These are phyloP conservation scores for Ligdia adustata DNA, from an alignment of 2,888 invertebrate species.

Conservation along the genomic window DNA sequence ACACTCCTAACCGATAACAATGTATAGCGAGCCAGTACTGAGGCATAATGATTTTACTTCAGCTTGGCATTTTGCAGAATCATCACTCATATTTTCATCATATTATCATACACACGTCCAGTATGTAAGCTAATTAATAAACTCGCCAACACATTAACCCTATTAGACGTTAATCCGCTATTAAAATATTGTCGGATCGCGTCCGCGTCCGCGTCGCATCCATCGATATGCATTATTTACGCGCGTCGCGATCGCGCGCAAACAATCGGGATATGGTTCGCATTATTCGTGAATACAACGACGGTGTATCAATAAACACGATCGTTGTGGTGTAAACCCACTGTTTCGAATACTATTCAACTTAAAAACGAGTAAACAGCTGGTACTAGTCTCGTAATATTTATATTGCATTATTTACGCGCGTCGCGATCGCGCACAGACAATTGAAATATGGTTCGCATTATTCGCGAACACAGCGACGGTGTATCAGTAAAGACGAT, in stretches of 20 bases:
- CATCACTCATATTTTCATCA: too few relatives aligned
- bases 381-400: too few relatives aligned
- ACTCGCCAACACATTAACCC: constrained; percentile 40
- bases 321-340: constrained; percentile 15
- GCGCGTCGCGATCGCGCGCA: constrained; percentile 30
- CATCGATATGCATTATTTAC: constrained; percentile 45
- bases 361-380: too few relatives aligned
- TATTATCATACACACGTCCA: constrained; percentile 16
- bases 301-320: constrained; percentile 26
- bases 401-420: constrained; percentile 49
- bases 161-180: constrained; percentile 41
- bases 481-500: constrained; percentile 26
- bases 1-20: too few relatives aligned
- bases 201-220: constrained; percentile 28
- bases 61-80: too few relatives aligned
- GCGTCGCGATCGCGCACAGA: constrained; percentile 34
- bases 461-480: constrained; percentile 64
- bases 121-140: constrained; percentile 19
- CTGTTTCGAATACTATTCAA: too few relatives aligned
- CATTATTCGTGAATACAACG: constrained; percentile 67
- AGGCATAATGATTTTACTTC: too few relatives aligned
- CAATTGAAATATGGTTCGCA: constrained; percentile 52
- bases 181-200: constrained; percentile 31
- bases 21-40: too few relatives aligned
- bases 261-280: constrained; percentile 49